Conservation (phyloP, 2,888 invertebrate genomes). For the Autographa gamma region DNA sequence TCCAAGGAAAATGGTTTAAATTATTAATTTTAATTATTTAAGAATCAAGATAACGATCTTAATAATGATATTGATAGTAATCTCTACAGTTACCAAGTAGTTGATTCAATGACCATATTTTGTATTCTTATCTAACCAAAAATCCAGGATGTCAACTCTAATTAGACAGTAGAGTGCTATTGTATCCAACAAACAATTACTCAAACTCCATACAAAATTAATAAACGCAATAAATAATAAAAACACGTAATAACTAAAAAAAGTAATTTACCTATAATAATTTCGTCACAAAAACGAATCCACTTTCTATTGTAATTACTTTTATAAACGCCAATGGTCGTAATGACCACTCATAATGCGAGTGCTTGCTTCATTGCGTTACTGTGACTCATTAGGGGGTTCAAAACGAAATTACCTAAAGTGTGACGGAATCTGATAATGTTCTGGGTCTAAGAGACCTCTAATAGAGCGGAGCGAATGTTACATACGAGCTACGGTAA, state of each 20-base stretch:
- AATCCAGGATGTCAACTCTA: not conserved
- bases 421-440: constrained; percentile 87
- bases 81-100: no score
- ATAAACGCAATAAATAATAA: constrained; percentile 46
- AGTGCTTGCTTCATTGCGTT: constrained; percentile 80
- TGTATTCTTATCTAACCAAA: no score
- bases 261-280: constrained; percentile 57
- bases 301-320: constrained; percentile 78
- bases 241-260: constrained; percentile 55
- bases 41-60: no score
- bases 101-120: no score
- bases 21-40: no score
- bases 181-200: constrained; percentile 14
- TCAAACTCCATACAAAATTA: constrained; percentile 39
- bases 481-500: constrained; percentile 56
- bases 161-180: constrained; percentile 3
- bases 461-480: constrained; percentile 74
- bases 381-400: constrained; percentile 81
- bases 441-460: constrained; percentile 70
- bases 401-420: constrained; percentile 77
- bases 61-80: no score
- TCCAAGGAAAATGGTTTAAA: no score
- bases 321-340: constrained; percentile 72
- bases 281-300: constrained; percentile 73
- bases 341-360: constrained; percentile 79